Evolutionary conservation across 2,113 vertebrate species (phyloP).

Genomic region (Myotis yumanensis): DNA sequence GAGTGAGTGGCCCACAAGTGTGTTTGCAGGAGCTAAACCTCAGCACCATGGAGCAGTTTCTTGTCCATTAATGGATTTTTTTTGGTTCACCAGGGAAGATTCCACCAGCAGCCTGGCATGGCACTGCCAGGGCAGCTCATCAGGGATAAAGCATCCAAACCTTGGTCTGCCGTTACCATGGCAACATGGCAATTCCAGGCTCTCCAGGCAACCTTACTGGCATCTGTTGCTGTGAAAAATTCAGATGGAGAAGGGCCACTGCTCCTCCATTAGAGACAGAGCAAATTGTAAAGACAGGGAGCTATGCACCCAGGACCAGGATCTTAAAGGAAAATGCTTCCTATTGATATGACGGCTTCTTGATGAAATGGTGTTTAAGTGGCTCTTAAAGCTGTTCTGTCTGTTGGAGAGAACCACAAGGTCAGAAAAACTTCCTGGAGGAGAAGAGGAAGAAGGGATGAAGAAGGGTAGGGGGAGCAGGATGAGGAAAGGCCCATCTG

Average conservation of each 20-base stretch:
- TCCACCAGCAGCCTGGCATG: conserved; percentile 76
- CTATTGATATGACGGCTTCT: neutral
- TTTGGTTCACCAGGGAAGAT: conserved; percentile 72
- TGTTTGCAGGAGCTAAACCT: conserved; percentile 50
- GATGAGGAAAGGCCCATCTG: neutral
- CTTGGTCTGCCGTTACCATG: conserved; percentile 82
- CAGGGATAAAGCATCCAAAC: conserved; percentile 80
- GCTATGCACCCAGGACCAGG: neutral
- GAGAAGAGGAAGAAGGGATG: neutral
- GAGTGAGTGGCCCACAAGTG: conserved; percentile 44
- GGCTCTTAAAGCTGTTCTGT: neutral
- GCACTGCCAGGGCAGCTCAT: conserved; percentile 71
- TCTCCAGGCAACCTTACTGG: conserved; percentile 78
- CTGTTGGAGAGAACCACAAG: neutral
- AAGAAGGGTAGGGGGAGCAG: no score
- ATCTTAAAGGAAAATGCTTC: conserved; percentile 21
- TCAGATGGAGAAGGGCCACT: conserved; percentile 73
- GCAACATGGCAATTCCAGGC: conserved; percentile 81
- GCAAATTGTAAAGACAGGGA: conserved; percentile 15
- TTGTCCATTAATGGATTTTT: conserved; percentile 54
- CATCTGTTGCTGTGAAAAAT: conserved; percentile 74
- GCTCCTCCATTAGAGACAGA: conserved; percentile 42
- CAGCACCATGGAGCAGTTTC: conserved; percentile 53
- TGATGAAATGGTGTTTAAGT: neutral
- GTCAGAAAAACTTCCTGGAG: neutral